Base-by-base conservation (phyloP, 1,140 invertebrate species). In the Cyrtorhinus lividipennis region DNA sequence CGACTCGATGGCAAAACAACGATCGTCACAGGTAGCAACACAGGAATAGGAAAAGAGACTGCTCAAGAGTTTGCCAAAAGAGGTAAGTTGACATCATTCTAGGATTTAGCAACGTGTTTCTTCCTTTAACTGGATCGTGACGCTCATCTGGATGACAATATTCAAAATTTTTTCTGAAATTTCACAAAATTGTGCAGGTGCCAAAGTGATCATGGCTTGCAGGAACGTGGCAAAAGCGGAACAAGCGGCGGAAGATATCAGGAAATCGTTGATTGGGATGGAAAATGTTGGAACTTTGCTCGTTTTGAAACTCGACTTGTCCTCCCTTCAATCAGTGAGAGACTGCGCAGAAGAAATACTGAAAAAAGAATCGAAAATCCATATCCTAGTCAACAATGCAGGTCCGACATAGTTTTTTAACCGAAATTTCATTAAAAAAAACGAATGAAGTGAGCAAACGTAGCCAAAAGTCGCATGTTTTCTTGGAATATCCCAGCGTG, bases 151-250 rank as follows among this genome's bases (percentile, higher is more conserved):
- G n/a, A n/a, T n/a, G n/a, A n/a, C n/a, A n/a, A n/a, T n/a, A n/a
- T n/a, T n/a, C n/a, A n/a, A n/a, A n/a, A n/a, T n/a, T n/a, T n/a
- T n/a, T n/a, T n/a, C n/a, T n/a, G n/a, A n/a, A n/a, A n/a, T n/a
- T n/a, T n/a, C n/a, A n/a, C n/a, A n/a, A n/a, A n/a, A n/a, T n/a
- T n/a, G n/a, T 38, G 30, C 57, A 70, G 70, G 69, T 24, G 80
- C 80, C 2, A 71, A 72, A 61, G 81, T 86, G 0, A 79, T 86
- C 56, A 73, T 89, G 69, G 84, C 84, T 0, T 86, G 84, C 70
- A 70, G 85, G 62, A 74, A 85, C 71, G 62, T 75, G 1, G 66
- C 74, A 20, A 79, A 78, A 70, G 80, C 77, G 12, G 66, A 77
- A 63, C 66, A 73, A 67, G 77, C 77, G 0, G 69, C 68, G n/a